These are phyloP conservation scores for Muscidifurax raptorellus DNA, from an alignment of 1,140 invertebrate species.

Conservation along the genomic window DNA sequence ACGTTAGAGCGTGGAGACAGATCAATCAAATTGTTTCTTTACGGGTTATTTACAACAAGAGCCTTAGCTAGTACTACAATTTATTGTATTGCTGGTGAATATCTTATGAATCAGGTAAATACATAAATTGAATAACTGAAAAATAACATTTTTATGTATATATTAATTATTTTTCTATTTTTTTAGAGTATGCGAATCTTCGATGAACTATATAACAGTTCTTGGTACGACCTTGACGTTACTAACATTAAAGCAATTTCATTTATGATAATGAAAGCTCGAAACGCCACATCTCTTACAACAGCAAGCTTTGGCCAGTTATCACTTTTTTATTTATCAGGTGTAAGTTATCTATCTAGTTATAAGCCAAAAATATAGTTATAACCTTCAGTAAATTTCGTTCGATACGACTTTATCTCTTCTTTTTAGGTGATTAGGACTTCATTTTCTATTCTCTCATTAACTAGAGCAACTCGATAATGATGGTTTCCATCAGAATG, in stretches of 20 bases:
- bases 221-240: background rate
- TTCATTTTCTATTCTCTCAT: constrained; percentile 14
- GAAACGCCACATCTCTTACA: background rate
- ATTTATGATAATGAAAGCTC: constrained; percentile 1
- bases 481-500: too few species aligned
- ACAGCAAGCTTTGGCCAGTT: background rate
- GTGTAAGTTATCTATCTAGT: background rate
- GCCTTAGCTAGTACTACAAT: background rate
- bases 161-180: too few species aligned
- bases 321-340: background rate
- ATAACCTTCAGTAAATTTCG: too few species aligned
- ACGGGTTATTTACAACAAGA: background rate
- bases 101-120: too few species aligned
- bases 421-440: constrained; percentile 5
- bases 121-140: too few species aligned
- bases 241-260: background rate
- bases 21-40: background rate
- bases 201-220: background rate
- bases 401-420: background rate
- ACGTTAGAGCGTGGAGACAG: background rate
- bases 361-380: too few species aligned
- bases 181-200: background rate
- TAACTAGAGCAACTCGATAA: background rate
- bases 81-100: too few species aligned
- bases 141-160: too few species aligned